A percentile compares a stretch with the other conserved stretches of the same genome.
phyloP scores from a whole-genome alignment of 2,888 invertebrate species.

The Drosophila koepferae region DNA sequence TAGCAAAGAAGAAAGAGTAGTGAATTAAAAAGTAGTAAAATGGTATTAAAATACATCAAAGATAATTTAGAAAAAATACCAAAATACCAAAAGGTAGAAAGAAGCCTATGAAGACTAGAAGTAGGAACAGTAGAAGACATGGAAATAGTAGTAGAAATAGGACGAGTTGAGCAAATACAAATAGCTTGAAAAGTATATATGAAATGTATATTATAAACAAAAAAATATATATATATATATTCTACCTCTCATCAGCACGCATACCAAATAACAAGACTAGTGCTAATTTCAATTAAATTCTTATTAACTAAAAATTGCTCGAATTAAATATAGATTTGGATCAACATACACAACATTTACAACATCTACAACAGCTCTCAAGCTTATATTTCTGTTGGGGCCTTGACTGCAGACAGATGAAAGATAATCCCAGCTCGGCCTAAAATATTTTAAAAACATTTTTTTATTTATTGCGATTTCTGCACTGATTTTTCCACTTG shows the following conservation, averaged over 20 bases:
- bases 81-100: not conserved
- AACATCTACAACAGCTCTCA: not conserved
- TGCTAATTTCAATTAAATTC: no score
- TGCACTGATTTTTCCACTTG: conserved; percentile 40
- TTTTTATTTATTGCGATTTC: not conserved
- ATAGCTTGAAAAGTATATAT: no score
- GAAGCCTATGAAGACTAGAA: not conserved
- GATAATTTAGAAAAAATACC: no score
- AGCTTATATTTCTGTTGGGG: not conserved
- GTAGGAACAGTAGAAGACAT: no score
- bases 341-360: not conserved
- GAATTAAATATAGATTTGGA: not conserved
- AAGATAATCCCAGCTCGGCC: conserved; percentile 6
- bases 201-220: no score
- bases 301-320: not conserved
- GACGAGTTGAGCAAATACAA: not conserved
- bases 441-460: not conserved
- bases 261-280: no score
- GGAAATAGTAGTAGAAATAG: no score
- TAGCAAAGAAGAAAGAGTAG: no score
- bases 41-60: no score
- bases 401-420: not conserved
- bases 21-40: no score
- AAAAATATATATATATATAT: no score
- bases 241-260: no score